Conservation (phyloP, 2,888 invertebrate species). For the Hermaeophaga mercurialis region DNA sequence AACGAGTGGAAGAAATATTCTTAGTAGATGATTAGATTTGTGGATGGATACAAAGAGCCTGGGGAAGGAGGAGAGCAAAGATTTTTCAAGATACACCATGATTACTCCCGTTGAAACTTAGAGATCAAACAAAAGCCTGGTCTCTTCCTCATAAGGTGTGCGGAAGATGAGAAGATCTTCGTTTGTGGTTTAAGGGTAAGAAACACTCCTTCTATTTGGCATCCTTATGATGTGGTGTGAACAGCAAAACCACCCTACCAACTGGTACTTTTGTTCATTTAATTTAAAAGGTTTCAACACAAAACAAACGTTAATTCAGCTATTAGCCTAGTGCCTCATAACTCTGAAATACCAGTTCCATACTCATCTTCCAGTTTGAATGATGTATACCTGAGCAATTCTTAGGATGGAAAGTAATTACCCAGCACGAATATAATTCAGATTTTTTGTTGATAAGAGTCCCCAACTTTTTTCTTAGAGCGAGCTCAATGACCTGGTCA, state of each 20-base stretch:
- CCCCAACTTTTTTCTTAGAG: conserved; percentile 4
- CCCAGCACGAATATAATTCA: background rate
- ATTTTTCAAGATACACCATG: no score
- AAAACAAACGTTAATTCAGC: background rate
- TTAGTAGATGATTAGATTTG: no score
- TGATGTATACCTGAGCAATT: background rate
- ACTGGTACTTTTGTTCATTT: background rate
- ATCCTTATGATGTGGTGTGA: background rate
- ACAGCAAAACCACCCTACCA: background rate
- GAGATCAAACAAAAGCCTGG: no score
- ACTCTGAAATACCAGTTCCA: background rate
- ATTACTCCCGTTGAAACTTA: no score
- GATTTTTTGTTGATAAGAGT: background rate
- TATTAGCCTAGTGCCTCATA: background rate
- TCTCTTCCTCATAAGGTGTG: background rate
- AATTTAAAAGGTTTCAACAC: background rate
- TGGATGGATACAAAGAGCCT: no score
- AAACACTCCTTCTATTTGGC: background rate
- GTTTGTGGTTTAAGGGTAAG: background rate
- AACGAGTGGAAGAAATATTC: no score
- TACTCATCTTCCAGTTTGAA: background rate
- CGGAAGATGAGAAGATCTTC: background rate
- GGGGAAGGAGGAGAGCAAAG: no score
- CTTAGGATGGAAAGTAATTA: background rate
- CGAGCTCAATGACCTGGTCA: conserved; percentile 20